A percentile compares a stretch with the other conserved stretches of the same genome.
Conservation (phyloP, 2,797 vertebrate genomes). For the Uromys caudimaculatus region DNA sequence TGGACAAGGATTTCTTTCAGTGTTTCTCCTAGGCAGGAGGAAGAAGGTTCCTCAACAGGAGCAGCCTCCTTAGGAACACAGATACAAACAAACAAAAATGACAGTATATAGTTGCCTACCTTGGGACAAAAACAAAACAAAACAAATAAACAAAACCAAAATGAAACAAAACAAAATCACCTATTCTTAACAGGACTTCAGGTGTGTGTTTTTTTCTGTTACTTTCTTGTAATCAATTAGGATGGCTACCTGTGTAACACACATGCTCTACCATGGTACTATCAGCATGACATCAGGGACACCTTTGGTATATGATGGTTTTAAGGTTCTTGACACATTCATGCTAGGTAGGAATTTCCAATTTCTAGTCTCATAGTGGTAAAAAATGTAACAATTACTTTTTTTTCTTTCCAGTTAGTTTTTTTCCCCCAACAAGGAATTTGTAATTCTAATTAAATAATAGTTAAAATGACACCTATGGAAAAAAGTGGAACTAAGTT, state of each 20-base stretch:
- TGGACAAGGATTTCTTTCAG: constrained; percentile 50
- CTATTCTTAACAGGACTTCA: constrained; percentile 68
- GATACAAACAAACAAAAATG: constrained; percentile 66
- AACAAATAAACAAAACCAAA: background rate
- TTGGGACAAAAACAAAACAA: constrained; percentile 30
- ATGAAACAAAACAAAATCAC: constrained; percentile 52
- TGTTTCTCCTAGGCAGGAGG: constrained; percentile 50
- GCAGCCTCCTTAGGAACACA: constrained; percentile 30
- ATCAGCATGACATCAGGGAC: background rate
- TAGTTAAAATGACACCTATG: constrained; percentile 59
- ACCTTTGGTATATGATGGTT: background rate
- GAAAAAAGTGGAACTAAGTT: constrained; percentile 52
- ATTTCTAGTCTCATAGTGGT: constrained; percentile 3
- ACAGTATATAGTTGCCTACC: constrained; percentile 74
- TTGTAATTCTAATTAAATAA: constrained; percentile 78
- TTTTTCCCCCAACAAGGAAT: background rate
- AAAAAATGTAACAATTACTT: constrained; percentile 45
- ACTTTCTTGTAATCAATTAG: constrained; percentile 55
- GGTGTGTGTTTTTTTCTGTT: constrained; percentile 71
- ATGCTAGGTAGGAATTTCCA: constrained; percentile 25
- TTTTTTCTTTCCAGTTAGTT: constrained; percentile 49
- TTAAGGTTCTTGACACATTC: constrained; percentile 1
- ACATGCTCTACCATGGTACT: background rate
- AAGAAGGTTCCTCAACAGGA: constrained; percentile 47
- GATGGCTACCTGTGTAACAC: constrained; percentile 51